Percentiles rank a stretch among this genome's conserved stretches.
phyloP scores from a whole-genome alignment of 2,113 vertebrate species.

The Takifugu bimaculatus region DNA sequence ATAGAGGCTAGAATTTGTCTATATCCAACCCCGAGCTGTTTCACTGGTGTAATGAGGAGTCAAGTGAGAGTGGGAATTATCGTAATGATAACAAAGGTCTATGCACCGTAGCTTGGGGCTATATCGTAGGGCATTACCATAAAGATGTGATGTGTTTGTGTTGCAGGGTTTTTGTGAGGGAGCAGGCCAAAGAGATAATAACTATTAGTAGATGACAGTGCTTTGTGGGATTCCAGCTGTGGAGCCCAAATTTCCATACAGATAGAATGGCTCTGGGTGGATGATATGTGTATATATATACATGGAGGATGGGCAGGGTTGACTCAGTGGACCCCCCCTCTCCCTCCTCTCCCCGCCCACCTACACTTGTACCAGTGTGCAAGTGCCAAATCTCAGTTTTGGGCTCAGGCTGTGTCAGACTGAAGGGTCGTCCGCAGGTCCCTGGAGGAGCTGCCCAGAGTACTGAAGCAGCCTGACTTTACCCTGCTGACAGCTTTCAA shows the following conservation, averaged over 20 bases:
- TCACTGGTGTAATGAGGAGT: conserved; percentile 73
- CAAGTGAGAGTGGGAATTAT: conserved; percentile 81
- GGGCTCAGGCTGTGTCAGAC: conserved; percentile 43
- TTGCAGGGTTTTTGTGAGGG: conserved; percentile 80
- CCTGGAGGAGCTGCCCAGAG: conserved; percentile 65
- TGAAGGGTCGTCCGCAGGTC: conserved; percentile 27
- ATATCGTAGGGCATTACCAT: conserved; percentile 80
- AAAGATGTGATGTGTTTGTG: conserved; percentile 94
- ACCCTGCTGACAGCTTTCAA: conserved; percentile 55
- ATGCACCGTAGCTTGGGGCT: conserved; percentile 69
- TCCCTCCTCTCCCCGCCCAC: conserved; percentile 57
- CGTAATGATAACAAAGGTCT: conserved; percentile 79
- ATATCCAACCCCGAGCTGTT: conserved; percentile 60
- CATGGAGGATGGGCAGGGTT: conserved; percentile 53
- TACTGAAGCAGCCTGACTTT: conserved; percentile 51
- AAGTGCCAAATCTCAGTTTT: conserved; percentile 53
- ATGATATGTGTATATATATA: conserved; percentile 79
- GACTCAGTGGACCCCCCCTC: conserved; percentile 37
- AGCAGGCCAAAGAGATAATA: conserved; percentile 98
- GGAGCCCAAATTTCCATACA: conserved; percentile 97
- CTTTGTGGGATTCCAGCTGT: conserved; percentile 95
- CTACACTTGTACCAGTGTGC: conserved; percentile 41
- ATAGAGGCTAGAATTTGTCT: conserved; percentile 57
- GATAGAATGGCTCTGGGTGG: conserved; percentile 98
- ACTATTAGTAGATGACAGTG: conserved; percentile 99